A percentile compares a stretch with the other conserved stretches of the same genome.
Evolutionary conservation across 1,140 invertebrate genomes (phyloP).

Genomic region (Psilanteris sp.): DNA sequence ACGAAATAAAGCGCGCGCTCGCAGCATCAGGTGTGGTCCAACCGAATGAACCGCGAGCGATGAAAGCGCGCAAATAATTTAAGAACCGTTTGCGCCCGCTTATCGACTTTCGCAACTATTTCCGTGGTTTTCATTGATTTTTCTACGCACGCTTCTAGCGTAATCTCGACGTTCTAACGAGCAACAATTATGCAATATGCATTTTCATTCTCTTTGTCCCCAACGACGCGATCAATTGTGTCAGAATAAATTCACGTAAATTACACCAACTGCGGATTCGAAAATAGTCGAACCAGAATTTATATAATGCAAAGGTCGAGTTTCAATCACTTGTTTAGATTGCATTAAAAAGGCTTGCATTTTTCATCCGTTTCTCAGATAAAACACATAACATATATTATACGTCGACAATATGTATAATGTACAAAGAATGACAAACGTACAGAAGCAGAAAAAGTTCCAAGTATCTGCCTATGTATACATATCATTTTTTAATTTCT

Average conservation of each 20-base stretch:
- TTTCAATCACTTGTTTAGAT: constrained; percentile 41
- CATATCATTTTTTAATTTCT: constrained; percentile 40
- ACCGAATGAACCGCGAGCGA: constrained; percentile 51
- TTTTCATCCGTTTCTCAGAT: constrained; percentile 34
- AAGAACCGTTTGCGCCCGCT: constrained; percentile 1
- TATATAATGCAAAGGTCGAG: constrained; percentile 27
- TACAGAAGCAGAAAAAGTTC: not conserved
- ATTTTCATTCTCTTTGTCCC: constrained; percentile 17
- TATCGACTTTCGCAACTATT: constrained; percentile 24
- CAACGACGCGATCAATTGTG: constrained; percentile 9
- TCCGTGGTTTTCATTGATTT: not conserved
- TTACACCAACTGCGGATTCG: constrained; percentile 1
- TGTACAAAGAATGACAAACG: constrained; percentile 38
- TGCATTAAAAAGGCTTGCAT: constrained; percentile 33
- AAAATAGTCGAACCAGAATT: constrained; percentile 35
- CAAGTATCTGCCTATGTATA: constrained; percentile 19
- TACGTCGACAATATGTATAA: constrained; percentile 34
- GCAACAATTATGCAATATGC: not conserved
- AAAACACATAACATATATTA: constrained; percentile 45
- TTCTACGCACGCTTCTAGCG: not conserved
- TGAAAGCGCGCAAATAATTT: constrained; percentile 57
- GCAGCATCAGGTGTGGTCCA: constrained; percentile 38
- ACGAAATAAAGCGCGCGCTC: constrained; percentile 47
- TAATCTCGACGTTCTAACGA: not conserved
- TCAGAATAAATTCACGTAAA: constrained; percentile 23